Percentiles rank a stretch among this genome's conserved stretches.
These are phyloP conservation scores for Athripsodes cinereus DNA, from an alignment of 2,888 invertebrate genomes.

Conservation along the genomic window DNA sequence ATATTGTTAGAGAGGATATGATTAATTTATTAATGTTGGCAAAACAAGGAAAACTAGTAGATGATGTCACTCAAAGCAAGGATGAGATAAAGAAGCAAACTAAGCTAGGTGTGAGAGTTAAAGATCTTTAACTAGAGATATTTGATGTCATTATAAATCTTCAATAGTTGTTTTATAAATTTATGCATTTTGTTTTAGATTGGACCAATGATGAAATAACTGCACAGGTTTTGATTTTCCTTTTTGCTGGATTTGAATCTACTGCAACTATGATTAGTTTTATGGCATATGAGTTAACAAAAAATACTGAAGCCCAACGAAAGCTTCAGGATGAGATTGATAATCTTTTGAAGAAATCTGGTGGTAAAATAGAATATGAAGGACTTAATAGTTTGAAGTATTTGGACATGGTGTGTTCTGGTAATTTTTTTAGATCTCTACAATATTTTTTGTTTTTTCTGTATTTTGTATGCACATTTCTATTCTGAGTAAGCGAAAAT, in stretches of 20 bases:
- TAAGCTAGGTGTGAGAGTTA: neutral
- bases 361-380: slow-evolving; percentile 29
- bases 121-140: too few species aligned
- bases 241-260: slow-evolving; percentile 37
- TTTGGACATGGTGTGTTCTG: slow-evolving; percentile 30
- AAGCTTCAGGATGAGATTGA: slow-evolving; percentile 30
- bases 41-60: slow-evolving; percentile 25
- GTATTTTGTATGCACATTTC: too few species aligned
- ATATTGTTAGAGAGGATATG: slow-evolving; percentile 51
- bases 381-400: slow-evolving; percentile 29
- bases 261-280: slow-evolving; percentile 32
- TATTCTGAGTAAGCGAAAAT: too few species aligned
- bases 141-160: too few species aligned
- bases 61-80: slow-evolving; percentile 2
- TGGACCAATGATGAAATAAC: slow-evolving; percentile 33
- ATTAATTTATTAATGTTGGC: slow-evolving; percentile 51
- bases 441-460: too few species aligned
- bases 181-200: slow-evolving; percentile 7
- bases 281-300: slow-evolving; percentile 28
- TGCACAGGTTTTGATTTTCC: slow-evolving; percentile 37
- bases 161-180: too few species aligned
- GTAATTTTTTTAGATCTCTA: slow-evolving; percentile 18
- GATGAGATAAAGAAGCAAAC: neutral
- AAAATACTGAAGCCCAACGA: slow-evolving; percentile 29
- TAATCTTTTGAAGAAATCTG: slow-evolving; percentile 20